Conservation (phyloP, 2,797 vertebrate species). For the Hapalemur alaotrensis region DNA sequence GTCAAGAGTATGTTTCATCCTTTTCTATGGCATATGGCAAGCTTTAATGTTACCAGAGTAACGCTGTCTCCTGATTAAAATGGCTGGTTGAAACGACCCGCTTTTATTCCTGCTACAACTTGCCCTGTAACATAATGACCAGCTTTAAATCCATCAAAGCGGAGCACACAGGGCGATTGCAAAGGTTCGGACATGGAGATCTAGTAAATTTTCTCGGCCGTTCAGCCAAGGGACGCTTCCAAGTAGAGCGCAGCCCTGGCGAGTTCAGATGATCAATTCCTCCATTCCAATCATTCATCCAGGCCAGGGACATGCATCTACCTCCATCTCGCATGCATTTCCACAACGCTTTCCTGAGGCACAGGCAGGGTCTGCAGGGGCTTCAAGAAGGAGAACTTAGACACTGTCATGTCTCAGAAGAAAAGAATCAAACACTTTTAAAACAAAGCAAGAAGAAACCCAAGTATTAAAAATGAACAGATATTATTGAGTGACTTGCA, state of each 20-base stretch:
- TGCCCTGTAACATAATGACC: slow-evolving; percentile 64
- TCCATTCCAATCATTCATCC: slow-evolving; percentile 36
- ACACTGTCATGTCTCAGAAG: background rate
- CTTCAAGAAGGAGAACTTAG: background rate
- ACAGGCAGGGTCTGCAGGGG: background rate
- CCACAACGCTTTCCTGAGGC: slow-evolving; percentile 57
- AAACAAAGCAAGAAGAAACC: background rate
- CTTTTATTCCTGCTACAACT: slow-evolving; percentile 24
- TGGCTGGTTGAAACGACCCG: background rate
- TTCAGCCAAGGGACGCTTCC: slow-evolving; percentile 42
- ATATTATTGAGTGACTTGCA: background rate
- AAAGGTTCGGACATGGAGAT: slow-evolving; percentile 71
- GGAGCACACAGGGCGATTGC: slow-evolving; percentile 51
- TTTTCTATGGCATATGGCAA: slow-evolving; percentile 29
- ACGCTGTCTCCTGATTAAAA: slow-evolving; percentile 59
- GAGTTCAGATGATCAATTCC: slow-evolving; percentile 63
- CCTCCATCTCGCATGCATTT: slow-evolving; percentile 54
- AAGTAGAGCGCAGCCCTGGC: slow-evolving; percentile 56
- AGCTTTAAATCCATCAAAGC: slow-evolving; percentile 76
- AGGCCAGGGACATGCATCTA: slow-evolving; percentile 20
- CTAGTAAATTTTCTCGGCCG: slow-evolving; percentile 73
- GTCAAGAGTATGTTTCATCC: background rate
- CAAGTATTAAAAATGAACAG: background rate
- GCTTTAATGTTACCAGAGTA: slow-evolving; percentile 41
- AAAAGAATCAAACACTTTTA: background rate